Conservation (phyloP, 2,113 vertebrate genomes). For the Siphamia tubifer region DNA sequence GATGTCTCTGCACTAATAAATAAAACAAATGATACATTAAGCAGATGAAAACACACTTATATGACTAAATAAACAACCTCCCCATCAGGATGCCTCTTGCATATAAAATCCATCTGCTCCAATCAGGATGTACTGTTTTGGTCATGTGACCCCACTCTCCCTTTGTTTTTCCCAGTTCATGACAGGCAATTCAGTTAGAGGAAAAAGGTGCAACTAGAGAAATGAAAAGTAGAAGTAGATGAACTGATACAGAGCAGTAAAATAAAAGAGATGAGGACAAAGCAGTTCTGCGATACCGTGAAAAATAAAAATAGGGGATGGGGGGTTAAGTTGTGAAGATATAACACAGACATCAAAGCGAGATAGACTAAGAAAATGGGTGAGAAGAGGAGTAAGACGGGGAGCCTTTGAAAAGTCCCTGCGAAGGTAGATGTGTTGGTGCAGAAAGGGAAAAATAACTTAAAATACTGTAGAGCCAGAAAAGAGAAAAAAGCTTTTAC, state of each 20-base stretch:
- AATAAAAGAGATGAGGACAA: not conserved
- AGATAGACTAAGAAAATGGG: not conserved
- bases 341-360: conserved; percentile 46
- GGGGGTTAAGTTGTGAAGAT: conserved; percentile 1
- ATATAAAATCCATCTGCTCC: conserved; percentile 19
- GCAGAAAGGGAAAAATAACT: not conserved
- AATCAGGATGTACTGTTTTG: not conserved
- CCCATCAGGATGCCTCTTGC: conserved; percentile 37
- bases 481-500: conserved; percentile 14
- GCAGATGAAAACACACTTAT: conserved; percentile 1
- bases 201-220: not conserved
- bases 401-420: not conserved
- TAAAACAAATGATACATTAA: no score
- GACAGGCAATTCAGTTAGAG: not conserved
- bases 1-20: no score
- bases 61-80: conserved; percentile 33
- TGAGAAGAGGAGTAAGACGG: not conserved
- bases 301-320: not conserved
- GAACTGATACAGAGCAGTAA: not conserved
- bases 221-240: not conserved
- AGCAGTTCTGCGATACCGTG: not conserved
- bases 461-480: not conserved
- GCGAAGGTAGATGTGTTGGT: no score
- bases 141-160: conserved; percentile 31
- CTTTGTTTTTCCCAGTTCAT: conserved; percentile 17